Conservation (phyloP, 2,888 invertebrate species). For the Dicyrtoma fusca region DNA sequence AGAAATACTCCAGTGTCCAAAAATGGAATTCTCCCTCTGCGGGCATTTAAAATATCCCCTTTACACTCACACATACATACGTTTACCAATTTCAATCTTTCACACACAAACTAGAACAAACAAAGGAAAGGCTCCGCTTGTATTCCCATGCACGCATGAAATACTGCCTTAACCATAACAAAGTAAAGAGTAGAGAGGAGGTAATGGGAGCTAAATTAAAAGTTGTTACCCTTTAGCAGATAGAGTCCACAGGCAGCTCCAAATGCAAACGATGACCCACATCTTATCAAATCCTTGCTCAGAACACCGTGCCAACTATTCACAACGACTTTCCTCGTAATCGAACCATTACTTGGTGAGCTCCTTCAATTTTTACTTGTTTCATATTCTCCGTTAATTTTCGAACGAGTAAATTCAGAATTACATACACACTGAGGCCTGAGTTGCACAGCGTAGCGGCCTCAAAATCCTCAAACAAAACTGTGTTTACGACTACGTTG, state of each 20-base stretch:
- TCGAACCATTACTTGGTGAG: neutral
- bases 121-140: neutral
- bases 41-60: too few relatives aligned
- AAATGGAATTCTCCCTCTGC: too few relatives aligned
- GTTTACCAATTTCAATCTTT: neutral
- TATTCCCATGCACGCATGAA: too few relatives aligned
- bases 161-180: too few relatives aligned
- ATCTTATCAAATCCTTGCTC: slow-evolving; percentile 32
- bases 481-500: too few relatives aligned
- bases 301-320: slow-evolving; percentile 24
- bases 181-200: neutral
- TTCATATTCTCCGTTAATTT: neutral
- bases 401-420: too few relatives aligned
- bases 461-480: too few relatives aligned
- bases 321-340: slow-evolving; percentile 1
- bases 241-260: slow-evolving; percentile 51
- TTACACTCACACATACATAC: too few relatives aligned
- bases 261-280: slow-evolving; percentile 49
- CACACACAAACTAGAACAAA: neutral
- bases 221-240: slow-evolving; percentile 34
- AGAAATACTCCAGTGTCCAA: too few relatives aligned
- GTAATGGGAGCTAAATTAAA: neutral
- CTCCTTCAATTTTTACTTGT: too few relatives aligned
- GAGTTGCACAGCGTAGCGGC: too few relatives aligned
- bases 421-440: too few relatives aligned